Evolutionary conservation across 2,797 vertebrate species (phyloP), one percentile per base, ranked within the genome.

Genomic region (Pempheris klunzingeri): DNA sequence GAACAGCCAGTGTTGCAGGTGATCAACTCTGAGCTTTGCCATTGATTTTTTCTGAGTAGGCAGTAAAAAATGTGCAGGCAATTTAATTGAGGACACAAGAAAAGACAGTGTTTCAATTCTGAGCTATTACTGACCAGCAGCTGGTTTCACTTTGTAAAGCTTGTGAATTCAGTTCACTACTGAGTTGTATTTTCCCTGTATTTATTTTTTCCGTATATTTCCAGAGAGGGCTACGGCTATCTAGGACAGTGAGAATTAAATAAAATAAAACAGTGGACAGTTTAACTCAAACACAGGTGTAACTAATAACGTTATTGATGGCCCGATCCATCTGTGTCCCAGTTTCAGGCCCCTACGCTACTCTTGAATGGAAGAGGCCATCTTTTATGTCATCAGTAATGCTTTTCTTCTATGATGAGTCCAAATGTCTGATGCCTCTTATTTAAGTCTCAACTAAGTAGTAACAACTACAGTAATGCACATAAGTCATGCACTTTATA

Each of bases 41-140:
- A 61, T 36, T 34, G 54, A 71, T 72, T 57, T 57, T n/a, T 43
- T 54, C 13, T 17, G 36, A 73, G 32, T 20, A 15, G 36, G n/a
- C 36, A 44, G n/a, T 67, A 32, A 58, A 11, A 66, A 43, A 67
- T 34, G 41, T 50, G 36, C 28, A 54, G 15, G 24, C 49, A n/a
- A 34, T 41, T 50, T n/a, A 47, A 49, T 47, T 52, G 36, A 61
- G 44, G 28, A 60, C 22, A 44, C 14, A 34, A 52, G 41, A 15
- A 18, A 53, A 43, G 11, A 26, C 17, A 12, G 50, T 41, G 50
- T 41, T 74, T 39, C 0, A 32, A 41, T 49, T 41, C 20, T 20
- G 8, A 62, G 20, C 4, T 38, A 2, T 55, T 50, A 32, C 10
- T 30, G 20, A 55, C 20, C 34, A 55, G 18, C 43, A 24, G n/a